Percentiles rank a stretch among this genome's conserved stretches.
Evolutionary conservation across 2,888 invertebrate species (phyloP).

Genomic region (Philhelius pedissequus): DNA sequence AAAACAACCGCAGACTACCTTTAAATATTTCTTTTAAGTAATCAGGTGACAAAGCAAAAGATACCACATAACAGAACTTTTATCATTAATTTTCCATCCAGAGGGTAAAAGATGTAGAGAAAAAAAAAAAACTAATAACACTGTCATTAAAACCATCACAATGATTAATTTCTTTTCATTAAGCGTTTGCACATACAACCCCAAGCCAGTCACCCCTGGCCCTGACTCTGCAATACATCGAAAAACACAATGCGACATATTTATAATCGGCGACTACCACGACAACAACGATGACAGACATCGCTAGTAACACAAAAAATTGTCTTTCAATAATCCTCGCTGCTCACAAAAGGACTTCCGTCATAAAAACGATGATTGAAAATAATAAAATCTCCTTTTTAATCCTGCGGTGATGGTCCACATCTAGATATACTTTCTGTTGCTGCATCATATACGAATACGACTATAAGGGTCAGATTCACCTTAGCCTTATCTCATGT

Average conservation of each 20-base stretch:
- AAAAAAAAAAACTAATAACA: slow-evolving; percentile 41
- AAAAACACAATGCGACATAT: not conserved
- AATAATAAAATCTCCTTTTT: slow-evolving; percentile 69
- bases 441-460: slow-evolving; percentile 16
- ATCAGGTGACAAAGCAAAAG: slow-evolving; percentile 12
- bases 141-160: slow-evolving; percentile 60
- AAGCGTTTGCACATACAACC: slow-evolving; percentile 35
- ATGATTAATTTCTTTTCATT: slow-evolving; percentile 69
- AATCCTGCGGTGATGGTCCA: slow-evolving; percentile 57
- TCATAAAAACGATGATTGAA: slow-evolving; percentile 68
- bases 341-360: slow-evolving; percentile 65
- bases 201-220: slow-evolving; percentile 1
- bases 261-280: slow-evolving; percentile 11
- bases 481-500: slow-evolving; percentile 63
- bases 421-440: too few relatives aligned
- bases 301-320: slow-evolving; percentile 57
- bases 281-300: slow-evolving; percentile 24
- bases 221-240: not conserved
- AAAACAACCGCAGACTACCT: not conserved
- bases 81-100: slow-evolving; percentile 24
- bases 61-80: slow-evolving; percentile 4
- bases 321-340: slow-evolving; percentile 66
- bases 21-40: slow-evolving; percentile 1
- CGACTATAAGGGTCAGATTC: slow-evolving; percentile 48
- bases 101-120: not conserved